Evolutionary conservation across 2,797 vertebrate species (phyloP).

Genomic region (Linurgus olivaceus): DNA sequence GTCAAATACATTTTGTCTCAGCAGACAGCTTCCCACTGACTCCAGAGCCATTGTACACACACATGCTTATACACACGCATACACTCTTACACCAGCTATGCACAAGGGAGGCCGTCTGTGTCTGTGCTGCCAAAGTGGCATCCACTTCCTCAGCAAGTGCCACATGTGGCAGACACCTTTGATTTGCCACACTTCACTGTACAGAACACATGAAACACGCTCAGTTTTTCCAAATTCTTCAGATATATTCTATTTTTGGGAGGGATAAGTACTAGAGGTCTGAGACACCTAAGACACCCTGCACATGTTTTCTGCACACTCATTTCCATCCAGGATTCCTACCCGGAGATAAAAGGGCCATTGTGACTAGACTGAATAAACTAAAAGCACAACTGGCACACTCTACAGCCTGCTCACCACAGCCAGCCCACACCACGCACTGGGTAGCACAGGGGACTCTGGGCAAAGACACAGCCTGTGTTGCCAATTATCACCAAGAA

Average conservation of each 20-base stretch:
- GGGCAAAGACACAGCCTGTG: not conserved
- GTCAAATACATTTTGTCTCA: not conserved
- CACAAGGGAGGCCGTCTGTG: not conserved
- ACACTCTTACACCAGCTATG: not conserved
- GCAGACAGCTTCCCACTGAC: not conserved
- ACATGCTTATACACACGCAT: not conserved
- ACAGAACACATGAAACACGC: not conserved
- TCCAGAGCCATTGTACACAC: not conserved
- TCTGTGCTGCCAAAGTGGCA: not conserved
- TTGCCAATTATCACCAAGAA: not conserved
- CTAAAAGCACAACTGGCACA: rapidly evolving
- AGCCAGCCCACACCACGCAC: not conserved
- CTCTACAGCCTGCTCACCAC: not conserved
- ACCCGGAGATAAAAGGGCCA: not conserved
- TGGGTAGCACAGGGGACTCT: not conserved
- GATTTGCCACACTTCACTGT: not conserved
- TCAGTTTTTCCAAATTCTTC: not conserved
- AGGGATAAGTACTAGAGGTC: not conserved
- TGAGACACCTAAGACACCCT: not conserved
- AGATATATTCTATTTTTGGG: not conserved
- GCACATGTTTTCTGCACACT: not conserved
- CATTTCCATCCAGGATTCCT: not conserved
- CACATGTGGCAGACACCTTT: not conserved
- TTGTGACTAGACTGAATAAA: not conserved
- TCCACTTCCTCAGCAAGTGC: not conserved